Conservation (phyloP, 2,113 vertebrate species). For the Engystomops pustulosus region DNA sequence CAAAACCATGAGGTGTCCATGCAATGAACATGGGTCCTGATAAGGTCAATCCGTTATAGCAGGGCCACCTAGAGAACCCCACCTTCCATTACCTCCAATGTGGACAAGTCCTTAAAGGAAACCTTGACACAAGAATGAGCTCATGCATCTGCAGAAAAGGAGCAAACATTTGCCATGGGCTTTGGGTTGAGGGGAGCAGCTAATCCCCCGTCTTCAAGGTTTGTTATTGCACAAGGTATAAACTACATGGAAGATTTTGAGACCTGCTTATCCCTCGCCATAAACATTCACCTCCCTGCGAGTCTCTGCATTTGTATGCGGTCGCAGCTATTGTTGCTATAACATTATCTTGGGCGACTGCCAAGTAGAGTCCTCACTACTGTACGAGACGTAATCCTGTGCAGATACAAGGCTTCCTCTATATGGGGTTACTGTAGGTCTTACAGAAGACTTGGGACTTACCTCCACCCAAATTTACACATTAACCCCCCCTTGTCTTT, state of each 20-base stretch:
- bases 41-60: no score
- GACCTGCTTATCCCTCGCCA: background rate
- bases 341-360: background rate
- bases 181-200: background rate
- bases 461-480: no score
- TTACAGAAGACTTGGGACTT: background rate
- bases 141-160: background rate
- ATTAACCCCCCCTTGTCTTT: no score
- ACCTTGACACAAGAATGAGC: background rate
- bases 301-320: background rate
- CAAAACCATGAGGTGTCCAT: background rate
- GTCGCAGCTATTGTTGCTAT: background rate
- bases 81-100: no score
- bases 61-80: no score
- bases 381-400: background rate
- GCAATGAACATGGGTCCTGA: background rate
- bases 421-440: background rate
- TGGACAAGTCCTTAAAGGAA: background rate
- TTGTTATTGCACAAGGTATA: slow-evolving; percentile 12
- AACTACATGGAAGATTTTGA: background rate
- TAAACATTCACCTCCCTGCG: background rate
- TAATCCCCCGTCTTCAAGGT: background rate
- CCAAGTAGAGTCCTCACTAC: background rate
- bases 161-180: background rate
- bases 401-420: background rate